phyloP scores from a whole-genome alignment of 2,888 invertebrate species.

The Polietes domitor region DNA sequence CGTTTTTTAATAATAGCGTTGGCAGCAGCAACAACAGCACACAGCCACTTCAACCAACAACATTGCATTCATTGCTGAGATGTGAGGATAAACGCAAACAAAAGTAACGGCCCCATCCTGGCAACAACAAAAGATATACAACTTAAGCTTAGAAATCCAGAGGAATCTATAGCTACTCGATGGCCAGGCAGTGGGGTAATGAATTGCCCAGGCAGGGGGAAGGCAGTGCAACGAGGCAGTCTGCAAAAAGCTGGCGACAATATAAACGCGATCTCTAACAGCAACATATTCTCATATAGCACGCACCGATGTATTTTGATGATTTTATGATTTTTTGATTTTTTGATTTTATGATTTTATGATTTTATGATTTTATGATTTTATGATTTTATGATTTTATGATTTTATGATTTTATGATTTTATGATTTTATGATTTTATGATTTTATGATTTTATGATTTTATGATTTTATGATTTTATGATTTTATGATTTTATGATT shows the following conservation, averaged over 20 bases:
- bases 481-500: no score
- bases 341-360: no score
- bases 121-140: slow-evolving; percentile 28
- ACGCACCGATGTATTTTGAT: no score
- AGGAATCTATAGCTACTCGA: neutral
- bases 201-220: neutral
- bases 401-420: no score
- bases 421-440: no score
- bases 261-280: neutral
- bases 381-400: no score
- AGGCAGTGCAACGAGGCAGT: neutral
- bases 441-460: no score
- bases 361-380: no score
- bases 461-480: no score
- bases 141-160: neutral
- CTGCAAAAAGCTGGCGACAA: neutral
- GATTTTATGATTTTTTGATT: no score
- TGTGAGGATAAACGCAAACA: slow-evolving; percentile 48
- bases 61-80: slow-evolving; percentile 56
- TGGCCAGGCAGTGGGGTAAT: neutral
- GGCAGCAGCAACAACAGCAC: slow-evolving; percentile 48
- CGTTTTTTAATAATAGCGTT: slow-evolving; percentile 63
- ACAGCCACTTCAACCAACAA: slow-evolving; percentile 21
- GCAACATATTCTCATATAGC: no score
- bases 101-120: slow-evolving; percentile 56